phyloP scores from a whole-genome alignment of 2,113 vertebrate genomes.

The Microtus montanus region DNA sequence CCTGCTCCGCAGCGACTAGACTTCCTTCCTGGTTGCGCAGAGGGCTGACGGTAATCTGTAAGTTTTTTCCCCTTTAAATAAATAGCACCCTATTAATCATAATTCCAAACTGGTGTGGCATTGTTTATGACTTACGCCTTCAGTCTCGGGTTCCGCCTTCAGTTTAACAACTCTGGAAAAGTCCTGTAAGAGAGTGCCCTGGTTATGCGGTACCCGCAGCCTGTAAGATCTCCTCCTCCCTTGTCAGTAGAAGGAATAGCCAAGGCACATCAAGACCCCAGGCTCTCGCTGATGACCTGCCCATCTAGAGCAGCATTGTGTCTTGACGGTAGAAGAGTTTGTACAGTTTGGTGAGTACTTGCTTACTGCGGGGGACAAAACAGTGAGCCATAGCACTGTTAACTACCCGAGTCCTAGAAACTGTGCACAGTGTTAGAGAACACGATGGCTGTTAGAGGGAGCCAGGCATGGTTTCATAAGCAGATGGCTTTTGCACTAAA shows the following conservation, averaged over 20 bases:
- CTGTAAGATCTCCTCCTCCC: neutral
- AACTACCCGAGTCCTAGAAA: constrained; percentile 27
- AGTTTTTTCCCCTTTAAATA: too few species aligned
- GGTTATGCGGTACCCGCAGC: neutral
- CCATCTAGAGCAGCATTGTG: neutral
- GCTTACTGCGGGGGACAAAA: constrained; percentile 24
- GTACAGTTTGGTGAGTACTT: neutral
- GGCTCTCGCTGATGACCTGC: neutral
- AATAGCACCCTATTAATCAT: too few species aligned
- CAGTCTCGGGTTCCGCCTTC: neutral
- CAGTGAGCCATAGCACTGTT: neutral
- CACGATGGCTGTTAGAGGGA: neutral
- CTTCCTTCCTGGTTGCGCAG: too few species aligned
- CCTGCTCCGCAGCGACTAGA: too few species aligned
- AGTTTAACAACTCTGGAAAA: neutral
- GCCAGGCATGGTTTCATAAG: constrained; percentile 37
- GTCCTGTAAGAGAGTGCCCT: neutral
- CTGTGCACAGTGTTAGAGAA: neutral
- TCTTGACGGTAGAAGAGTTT: neutral
- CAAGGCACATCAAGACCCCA: neutral
- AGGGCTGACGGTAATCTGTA: too few species aligned
- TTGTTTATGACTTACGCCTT: too few species aligned
- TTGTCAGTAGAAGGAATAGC: neutral
- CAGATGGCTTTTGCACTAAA: neutral
- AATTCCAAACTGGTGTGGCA: too few species aligned